These are phyloP conservation scores for Orycteropus afer DNA, from an alignment of 2,113 vertebrate genomes.

Conservation along the genomic window DNA sequence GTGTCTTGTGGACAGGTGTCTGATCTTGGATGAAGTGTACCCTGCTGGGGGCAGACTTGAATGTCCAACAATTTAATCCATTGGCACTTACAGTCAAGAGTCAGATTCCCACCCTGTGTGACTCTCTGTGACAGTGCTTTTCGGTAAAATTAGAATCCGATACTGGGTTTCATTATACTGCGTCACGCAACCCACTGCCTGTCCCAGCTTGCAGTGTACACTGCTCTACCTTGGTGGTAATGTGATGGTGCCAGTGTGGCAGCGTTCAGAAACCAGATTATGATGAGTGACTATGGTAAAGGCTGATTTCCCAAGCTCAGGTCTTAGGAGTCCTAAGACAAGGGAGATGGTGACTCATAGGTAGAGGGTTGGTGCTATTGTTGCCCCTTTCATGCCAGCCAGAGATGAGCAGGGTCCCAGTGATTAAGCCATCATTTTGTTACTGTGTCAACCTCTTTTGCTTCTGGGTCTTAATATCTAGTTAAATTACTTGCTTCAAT, in stretches of 20 bases:
- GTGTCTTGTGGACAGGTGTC: neutral
- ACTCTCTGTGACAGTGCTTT: neutral
- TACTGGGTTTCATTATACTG: neutral
- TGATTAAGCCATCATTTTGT: neutral
- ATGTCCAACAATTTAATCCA: neutral
- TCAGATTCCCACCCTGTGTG: neutral
- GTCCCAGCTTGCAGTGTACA: neutral
- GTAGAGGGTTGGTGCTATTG: neutral
- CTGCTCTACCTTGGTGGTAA: neutral
- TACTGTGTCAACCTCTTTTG: neutral
- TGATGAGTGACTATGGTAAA: neutral
- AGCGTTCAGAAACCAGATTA: neutral
- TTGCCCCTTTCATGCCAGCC: neutral
- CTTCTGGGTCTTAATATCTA: neutral
- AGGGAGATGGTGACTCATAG: neutral
- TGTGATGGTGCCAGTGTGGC: neutral
- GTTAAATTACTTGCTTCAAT: slow-evolving; percentile 26
- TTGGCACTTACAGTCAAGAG: neutral
- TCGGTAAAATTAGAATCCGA: neutral
- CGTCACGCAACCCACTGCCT: neutral
- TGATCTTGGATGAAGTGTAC: neutral
- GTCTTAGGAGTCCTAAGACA: slow-evolving; percentile 4
- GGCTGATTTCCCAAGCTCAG: neutral
- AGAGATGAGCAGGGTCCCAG: neutral
- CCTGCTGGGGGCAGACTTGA: neutral